Conservation (phyloP, 2,888 invertebrate species). For the Pseudolycoriella hygida region DNA sequence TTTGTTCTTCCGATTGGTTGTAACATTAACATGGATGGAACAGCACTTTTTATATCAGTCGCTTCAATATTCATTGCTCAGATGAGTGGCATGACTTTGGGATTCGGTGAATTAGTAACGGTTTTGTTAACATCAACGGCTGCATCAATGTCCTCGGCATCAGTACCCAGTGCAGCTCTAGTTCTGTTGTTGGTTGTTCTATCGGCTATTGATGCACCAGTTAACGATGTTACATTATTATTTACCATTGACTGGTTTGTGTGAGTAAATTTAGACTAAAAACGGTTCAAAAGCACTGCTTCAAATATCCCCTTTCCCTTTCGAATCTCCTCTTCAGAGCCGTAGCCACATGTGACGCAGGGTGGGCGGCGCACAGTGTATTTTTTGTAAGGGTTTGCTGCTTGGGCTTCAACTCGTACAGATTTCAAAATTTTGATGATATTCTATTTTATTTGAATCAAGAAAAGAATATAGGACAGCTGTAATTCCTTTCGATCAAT, state of each 20-base stretch:
- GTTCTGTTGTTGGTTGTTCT: slow-evolving; percentile 65
- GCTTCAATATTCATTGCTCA: slow-evolving; percentile 76
- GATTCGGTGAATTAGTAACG: slow-evolving; percentile 69
- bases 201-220: slow-evolving; percentile 65
- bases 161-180: slow-evolving; percentile 72
- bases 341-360: too few relatives aligned
- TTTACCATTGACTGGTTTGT: slow-evolving; percentile 85
- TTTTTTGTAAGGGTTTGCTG: too few relatives aligned
- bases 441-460: too few relatives aligned
- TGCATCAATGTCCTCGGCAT: slow-evolving; percentile 76
- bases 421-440: too few relatives aligned
- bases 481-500: too few relatives aligned
- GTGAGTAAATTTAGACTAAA: too few relatives aligned
- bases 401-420: too few relatives aligned
- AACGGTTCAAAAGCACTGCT: slow-evolving; percentile 1
- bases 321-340: too few relatives aligned
- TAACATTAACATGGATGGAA: slow-evolving; percentile 87
- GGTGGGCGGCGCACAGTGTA: too few relatives aligned
- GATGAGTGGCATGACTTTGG: slow-evolving; percentile 66
- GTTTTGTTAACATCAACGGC: slow-evolving; percentile 71
- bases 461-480: too few relatives aligned
- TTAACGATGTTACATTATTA: slow-evolving; percentile 61
- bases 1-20: slow-evolving; percentile 84
- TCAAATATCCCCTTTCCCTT: too few relatives aligned
- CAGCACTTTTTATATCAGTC: slow-evolving; percentile 72